Percentiles rank a stretch among this genome's conserved stretches.
Evolutionary conservation across 2,113 vertebrate genomes (phyloP).

Genomic region (Empidonax alnorum): DNA sequence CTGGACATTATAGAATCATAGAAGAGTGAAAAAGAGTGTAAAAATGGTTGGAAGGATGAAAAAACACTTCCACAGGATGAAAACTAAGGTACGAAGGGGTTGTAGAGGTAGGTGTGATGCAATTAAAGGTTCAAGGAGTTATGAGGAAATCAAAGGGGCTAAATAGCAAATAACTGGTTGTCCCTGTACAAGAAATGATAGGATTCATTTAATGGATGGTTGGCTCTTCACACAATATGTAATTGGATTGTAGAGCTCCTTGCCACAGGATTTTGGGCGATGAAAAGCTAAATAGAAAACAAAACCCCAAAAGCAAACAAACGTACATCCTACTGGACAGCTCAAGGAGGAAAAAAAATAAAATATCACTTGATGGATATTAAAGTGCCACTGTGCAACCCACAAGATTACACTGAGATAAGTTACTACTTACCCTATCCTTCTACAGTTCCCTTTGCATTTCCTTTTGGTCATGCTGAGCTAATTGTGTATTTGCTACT

Average conservation of each 20-base stretch:
- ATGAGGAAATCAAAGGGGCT: not conserved
- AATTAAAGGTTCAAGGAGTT: not conserved
- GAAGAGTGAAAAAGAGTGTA: not conserved
- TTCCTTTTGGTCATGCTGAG: not conserved
- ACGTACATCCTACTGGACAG: not conserved
- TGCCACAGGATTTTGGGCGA: not conserved
- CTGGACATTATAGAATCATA: not conserved
- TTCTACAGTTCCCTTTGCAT: not conserved
- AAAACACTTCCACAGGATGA: not conserved
- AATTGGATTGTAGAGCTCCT: not conserved
- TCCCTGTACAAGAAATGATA: not conserved
- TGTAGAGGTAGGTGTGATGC: not conserved
- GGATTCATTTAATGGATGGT: fast-evolving
- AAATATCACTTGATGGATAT: not conserved
- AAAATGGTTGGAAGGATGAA: not conserved
- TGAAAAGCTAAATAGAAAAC: not conserved
- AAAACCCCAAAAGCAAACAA: not conserved
- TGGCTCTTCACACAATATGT: not conserved
- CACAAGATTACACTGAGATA: not conserved
- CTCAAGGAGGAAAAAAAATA: not conserved
- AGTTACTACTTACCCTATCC: not conserved
- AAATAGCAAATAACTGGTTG: not conserved
- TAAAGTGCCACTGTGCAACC: not conserved
- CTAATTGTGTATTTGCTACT: not conserved
- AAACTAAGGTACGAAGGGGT: not conserved